Percentiles rank a stretch among this genome's conserved stretches.
phyloP scores from a whole-genome alignment of 2,797 vertebrate genomes.

The Lycodopsis pacificus region DNA sequence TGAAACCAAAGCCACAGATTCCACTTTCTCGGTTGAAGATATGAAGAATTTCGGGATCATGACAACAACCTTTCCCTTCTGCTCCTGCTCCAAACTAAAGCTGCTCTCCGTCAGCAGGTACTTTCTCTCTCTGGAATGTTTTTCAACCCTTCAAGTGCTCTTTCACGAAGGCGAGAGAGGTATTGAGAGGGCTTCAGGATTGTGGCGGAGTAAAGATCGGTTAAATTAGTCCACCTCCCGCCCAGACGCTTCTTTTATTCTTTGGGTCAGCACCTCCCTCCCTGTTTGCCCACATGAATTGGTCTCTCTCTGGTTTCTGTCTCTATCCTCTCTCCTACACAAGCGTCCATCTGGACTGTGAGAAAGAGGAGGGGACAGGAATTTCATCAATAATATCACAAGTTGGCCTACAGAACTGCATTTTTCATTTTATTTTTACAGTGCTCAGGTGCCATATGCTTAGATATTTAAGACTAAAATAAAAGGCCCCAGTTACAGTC shows the following conservation, averaged over 20 bases:
- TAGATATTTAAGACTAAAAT: neutral
- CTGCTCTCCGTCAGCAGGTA: conserved; percentile 70
- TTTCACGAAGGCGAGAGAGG: conserved; percentile 72
- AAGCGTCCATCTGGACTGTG: conserved; percentile 60
- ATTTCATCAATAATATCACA: conserved; percentile 38
- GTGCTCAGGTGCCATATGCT: neutral
- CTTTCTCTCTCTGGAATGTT: conserved; percentile 82
- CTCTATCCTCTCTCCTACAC: conserved; percentile 33
- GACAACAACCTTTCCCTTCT: conserved; percentile 52
- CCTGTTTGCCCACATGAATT: conserved; percentile 74
- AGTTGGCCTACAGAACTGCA: neutral
- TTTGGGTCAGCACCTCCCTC: conserved; percentile 54
- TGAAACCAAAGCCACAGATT: conserved; percentile 38
- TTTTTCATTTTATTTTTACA: neutral
- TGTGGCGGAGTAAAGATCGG: conserved; percentile 72
- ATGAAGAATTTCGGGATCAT: conserved; percentile 51
- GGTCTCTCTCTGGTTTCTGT: conserved; percentile 50
- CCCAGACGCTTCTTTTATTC: conserved; percentile 72
- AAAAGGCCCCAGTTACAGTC: conserved; percentile 7
- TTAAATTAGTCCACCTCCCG: conserved; percentile 78
- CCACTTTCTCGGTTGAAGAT: conserved; percentile 44
- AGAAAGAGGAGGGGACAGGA: conserved; percentile 36
- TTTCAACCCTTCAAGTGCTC: conserved; percentile 80
- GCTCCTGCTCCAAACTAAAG: conserved; percentile 45
- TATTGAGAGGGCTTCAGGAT: conserved; percentile 70